phyloP scores from a whole-genome alignment of 2,888 invertebrate genomes.

The Eupithecia pulchellata region DNA sequence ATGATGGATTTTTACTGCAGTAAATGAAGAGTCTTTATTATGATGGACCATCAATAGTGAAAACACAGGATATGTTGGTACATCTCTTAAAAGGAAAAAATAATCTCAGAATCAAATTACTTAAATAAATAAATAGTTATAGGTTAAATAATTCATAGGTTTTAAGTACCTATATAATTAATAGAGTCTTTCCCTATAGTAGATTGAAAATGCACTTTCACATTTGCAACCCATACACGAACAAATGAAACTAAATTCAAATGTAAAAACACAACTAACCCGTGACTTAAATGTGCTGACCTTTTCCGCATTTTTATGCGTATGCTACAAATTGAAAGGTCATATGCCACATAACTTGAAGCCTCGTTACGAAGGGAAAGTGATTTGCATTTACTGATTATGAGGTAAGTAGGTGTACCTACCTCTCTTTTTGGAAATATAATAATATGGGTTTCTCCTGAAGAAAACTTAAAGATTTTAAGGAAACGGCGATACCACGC shows the following conservation, averaged over 20 bases:
- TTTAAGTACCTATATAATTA: no score
- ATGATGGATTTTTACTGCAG: no score
- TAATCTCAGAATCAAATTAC: no score
- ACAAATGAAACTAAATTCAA: slow-evolving; percentile 6
- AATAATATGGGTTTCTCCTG: background rate
- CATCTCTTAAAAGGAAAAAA: no score
- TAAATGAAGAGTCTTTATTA: no score
- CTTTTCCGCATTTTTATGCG: slow-evolving; percentile 23
- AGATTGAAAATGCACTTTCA: background rate
- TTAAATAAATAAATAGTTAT: no score
- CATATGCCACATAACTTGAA: slow-evolving; percentile 20
- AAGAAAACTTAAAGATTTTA: no score
- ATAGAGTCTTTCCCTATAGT: no score
- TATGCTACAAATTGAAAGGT: slow-evolving; percentile 26
- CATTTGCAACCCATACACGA: background rate
- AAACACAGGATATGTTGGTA: no score
- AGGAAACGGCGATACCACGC: no score
- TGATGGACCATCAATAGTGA: no score
- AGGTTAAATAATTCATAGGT: no score
- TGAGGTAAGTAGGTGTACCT: background rate
- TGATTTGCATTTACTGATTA: slow-evolving; percentile 14
- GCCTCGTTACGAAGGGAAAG: slow-evolving; percentile 28
- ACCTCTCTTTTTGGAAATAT: background rate
- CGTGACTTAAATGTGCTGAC: slow-evolving; percentile 11
- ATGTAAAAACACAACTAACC: slow-evolving; percentile 4